phyloP scores from a whole-genome alignment of 2,113 vertebrate genomes.

The Engystomops pustulosus region DNA sequence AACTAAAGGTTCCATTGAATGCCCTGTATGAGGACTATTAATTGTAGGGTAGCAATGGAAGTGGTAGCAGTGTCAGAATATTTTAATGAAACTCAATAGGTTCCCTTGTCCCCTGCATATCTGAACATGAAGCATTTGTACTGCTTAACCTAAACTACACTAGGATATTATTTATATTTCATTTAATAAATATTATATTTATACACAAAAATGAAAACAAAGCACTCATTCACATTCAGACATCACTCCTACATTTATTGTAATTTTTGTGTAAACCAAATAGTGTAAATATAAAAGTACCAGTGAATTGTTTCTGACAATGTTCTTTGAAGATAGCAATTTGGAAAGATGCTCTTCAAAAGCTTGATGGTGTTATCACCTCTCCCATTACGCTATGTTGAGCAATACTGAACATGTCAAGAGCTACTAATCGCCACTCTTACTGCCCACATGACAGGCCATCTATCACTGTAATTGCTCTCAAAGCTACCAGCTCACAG shows the following conservation, averaged over 20 bases:
- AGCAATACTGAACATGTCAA: slow-evolving; percentile 34
- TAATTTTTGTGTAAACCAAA: not conserved
- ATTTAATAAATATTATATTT: no score
- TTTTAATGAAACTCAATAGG: no score
- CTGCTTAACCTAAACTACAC: no score
- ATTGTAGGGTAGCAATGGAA: no score
- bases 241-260: not conserved
- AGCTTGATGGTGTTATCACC: slow-evolving; percentile 24
- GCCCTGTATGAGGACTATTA: no score
- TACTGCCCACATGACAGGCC: slow-evolving; percentile 42
- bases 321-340: slow-evolving; percentile 2
- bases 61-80: no score
- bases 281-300: not conserved
- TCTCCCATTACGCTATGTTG: slow-evolving; percentile 34
- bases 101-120: no score
- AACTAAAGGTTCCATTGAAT: no score
- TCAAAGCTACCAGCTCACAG: slow-evolving; percentile 1
- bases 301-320: not conserved
- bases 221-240: not conserved
- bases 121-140: no score
- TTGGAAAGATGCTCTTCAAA: slow-evolving; percentile 21
- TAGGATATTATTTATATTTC: no score
- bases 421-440: slow-evolving; percentile 39
- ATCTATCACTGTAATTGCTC: slow-evolving; percentile 53
- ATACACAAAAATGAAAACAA: not conserved